These are phyloP conservation scores for Macquaria australasica DNA, from an alignment of 2,113 vertebrate species.

Conservation along the genomic window DNA sequence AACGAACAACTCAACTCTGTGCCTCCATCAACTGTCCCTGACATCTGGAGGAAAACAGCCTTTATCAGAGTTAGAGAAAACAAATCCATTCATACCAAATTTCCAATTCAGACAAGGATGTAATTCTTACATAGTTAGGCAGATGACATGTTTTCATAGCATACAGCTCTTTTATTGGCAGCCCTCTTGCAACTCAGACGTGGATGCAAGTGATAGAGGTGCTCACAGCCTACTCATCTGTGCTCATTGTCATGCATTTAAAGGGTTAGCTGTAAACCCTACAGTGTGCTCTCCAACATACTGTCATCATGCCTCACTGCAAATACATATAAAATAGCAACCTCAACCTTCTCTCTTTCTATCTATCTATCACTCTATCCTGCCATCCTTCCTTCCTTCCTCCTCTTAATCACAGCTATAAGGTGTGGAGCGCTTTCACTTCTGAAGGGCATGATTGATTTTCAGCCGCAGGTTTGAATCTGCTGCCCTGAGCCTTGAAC, in stretches of 20 bases:
- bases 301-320: conserved; percentile 1
- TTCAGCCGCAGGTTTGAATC: conserved; percentile 65
- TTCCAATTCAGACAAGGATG: conserved; percentile 51
- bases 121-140: conserved; percentile 60
- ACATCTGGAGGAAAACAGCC: conserved; percentile 30
- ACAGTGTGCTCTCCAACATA: conserved; percentile 45
- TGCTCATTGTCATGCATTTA: conserved; percentile 49
- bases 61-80: conserved; percentile 39
- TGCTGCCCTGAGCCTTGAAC: conserved; percentile 59
- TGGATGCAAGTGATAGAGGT: conserved; percentile 45
- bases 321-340: conserved; percentile 28
- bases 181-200: conserved; percentile 30
- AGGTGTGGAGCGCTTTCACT: conserved; percentile 27
- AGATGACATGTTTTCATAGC: conserved; percentile 60
- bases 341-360: conserved; percentile 17
- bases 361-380: conserved; percentile 21
- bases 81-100: conserved; percentile 38
- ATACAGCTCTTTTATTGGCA: conserved; percentile 49
- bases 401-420: conserved; percentile 26
- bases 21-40: conserved; percentile 19
- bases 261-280: conserved; percentile 55
- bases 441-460: conserved; percentile 77
- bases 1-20: background rate
- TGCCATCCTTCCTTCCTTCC: background rate
- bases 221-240: conserved; percentile 33